phyloP scores from a whole-genome alignment of 2,797 vertebrate species.

The Myotis pilosus region DNA sequence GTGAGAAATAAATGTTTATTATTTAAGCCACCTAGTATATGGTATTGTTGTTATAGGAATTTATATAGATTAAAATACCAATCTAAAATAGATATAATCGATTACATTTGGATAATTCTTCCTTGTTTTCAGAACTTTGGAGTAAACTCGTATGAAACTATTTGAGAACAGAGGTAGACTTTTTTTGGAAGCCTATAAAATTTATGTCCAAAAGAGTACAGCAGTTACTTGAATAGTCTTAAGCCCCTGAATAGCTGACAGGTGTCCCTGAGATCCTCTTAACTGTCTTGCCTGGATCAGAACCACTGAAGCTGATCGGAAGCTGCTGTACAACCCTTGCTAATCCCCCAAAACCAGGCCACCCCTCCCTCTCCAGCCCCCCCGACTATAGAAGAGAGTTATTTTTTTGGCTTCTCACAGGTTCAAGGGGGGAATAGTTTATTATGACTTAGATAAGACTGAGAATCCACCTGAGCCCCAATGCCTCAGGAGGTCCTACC shows the following conservation, averaged over 20 bases:
- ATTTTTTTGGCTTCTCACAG: background rate
- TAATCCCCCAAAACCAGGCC: background rate
- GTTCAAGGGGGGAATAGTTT: background rate
- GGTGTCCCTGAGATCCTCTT: background rate
- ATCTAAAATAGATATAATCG: background rate
- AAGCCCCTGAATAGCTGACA: background rate
- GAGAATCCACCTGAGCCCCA: background rate
- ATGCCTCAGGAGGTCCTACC: background rate
- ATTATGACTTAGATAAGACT: constrained; percentile 34
- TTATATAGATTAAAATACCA: background rate
- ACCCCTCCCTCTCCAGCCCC: accelerated
- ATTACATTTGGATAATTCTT: background rate
- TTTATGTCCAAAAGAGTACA: background rate
- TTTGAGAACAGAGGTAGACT: background rate
- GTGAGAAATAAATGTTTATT: background rate
- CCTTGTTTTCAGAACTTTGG: background rate
- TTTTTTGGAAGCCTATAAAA: background rate
- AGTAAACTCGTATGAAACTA: background rate
- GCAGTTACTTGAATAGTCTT: background rate
- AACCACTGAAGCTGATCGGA: background rate
- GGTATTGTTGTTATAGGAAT: background rate
- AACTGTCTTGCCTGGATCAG: background rate
- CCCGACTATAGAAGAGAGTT: background rate
- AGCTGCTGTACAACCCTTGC: background rate
- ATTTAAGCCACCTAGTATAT: background rate